Conservation (phyloP, 2,797 vertebrate species). For the Allobates femoralis region DNA sequence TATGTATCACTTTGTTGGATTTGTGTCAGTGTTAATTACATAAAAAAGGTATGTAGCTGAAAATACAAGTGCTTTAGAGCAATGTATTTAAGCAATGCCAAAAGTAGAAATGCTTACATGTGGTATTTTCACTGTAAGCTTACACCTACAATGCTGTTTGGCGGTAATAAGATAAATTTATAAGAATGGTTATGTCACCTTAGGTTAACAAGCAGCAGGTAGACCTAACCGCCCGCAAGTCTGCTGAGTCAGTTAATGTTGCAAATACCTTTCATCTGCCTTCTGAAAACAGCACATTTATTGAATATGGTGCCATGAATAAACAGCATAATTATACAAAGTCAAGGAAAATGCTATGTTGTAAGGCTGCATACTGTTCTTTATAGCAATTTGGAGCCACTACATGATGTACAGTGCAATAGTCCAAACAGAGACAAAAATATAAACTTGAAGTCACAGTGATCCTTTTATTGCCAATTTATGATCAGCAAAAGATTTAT, state of each 20-base stretch:
- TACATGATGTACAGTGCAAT: neutral
- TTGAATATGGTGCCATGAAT: too few relatives aligned
- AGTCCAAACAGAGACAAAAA: too few relatives aligned
- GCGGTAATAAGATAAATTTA: neutral
- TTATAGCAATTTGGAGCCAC: neutral
- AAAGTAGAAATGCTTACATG: neutral
- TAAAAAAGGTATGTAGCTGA: neutral
- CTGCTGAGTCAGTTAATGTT: neutral
- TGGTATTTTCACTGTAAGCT: neutral
- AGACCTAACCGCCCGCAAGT: neutral
- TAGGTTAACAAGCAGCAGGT: neutral
- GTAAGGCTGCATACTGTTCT: neutral
- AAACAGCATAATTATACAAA: neutral
- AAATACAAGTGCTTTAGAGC: neutral
- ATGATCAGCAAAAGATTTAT: neutral
- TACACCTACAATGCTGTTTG: neutral
- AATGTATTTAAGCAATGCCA: neutral
- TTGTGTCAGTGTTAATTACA: constrained; percentile 5
- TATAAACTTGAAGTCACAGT: too few relatives aligned
- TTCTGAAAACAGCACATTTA: neutral
- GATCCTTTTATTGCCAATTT: neutral
- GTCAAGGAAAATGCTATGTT: neutral
- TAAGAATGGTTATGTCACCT: neutral
- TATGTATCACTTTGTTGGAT: neutral
- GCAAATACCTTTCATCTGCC: neutral